Percentiles rank a stretch among this genome's conserved stretches.
phyloP scores from a whole-genome alignment of 37 sponge, comb jelly and placozoan species.

The Spongilla lacustris region DNA sequence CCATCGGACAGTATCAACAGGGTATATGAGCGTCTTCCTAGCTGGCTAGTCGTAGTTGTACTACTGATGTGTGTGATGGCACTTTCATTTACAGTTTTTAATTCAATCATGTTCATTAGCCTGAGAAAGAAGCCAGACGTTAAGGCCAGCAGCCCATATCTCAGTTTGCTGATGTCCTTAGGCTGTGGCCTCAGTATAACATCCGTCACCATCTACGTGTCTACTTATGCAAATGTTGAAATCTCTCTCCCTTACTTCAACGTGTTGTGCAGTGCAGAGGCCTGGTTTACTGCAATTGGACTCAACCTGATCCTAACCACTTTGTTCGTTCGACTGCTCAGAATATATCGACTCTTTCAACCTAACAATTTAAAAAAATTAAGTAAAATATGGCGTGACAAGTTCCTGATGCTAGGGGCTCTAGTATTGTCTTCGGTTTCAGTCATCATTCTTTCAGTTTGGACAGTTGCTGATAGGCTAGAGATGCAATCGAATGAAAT shows the following conservation, averaged over 20 bases:
- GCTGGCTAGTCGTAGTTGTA: background rate
- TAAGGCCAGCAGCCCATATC: constrained; percentile 25
- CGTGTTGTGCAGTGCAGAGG: background rate
- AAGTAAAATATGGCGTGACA: constrained; percentile 16
- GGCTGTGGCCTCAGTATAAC: constrained; percentile 18
- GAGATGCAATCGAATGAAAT: background rate
- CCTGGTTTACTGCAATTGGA: constrained; percentile 12
- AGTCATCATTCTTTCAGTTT: background rate
- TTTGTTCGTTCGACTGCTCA: constrained; percentile 12
- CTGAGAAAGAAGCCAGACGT: constrained; percentile 19
- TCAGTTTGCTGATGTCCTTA: constrained; percentile 22
- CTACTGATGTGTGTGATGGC: background rate
- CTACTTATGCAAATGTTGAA: background rate
- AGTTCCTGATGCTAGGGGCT: background rate
- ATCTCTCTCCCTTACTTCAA: background rate
- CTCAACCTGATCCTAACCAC: constrained; percentile 17
- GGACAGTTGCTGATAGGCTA: background rate
- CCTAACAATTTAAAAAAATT: background rate
- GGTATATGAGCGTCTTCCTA: background rate
- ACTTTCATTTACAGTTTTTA: background rate
- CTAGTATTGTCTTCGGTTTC: background rate
- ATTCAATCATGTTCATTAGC: background rate
- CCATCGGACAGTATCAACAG: constrained; percentile 21
- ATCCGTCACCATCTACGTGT: background rate
- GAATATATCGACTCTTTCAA: constrained; percentile 15